Evolutionary conservation across 2,113 vertebrate species (phyloP).

Genomic region (Pardalotus punctatus): DNA sequence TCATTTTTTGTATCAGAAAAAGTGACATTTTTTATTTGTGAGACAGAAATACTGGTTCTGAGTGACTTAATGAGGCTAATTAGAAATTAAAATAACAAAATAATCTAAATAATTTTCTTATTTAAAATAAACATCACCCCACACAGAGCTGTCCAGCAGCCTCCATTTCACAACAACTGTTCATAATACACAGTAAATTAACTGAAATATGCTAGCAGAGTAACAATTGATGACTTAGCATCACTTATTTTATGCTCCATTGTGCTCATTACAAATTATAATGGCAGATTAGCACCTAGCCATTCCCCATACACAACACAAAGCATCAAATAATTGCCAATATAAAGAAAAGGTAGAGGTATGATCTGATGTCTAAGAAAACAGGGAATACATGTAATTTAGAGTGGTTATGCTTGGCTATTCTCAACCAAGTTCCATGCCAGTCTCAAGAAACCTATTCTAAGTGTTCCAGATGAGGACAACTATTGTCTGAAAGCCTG

Average conservation of each 20-base stretch:
- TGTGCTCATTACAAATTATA: background rate
- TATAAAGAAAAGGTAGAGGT: background rate
- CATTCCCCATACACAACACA: background rate
- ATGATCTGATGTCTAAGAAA: background rate
- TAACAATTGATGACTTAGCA: background rate
- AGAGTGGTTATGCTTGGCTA: background rate
- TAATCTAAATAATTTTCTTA: background rate
- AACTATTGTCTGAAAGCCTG: background rate
- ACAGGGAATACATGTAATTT: background rate
- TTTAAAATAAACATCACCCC: background rate
- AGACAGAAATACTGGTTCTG: background rate
- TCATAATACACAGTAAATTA: background rate
- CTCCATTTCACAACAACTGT: background rate
- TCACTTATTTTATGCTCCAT: background rate
- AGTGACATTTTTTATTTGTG: background rate
- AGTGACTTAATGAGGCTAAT: background rate
- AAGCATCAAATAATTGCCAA: background rate
- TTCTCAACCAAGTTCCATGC: background rate
- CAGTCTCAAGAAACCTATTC: background rate
- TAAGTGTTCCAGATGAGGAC: background rate
- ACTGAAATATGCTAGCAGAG: background rate
- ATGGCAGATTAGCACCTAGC: background rate
- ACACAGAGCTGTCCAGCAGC: background rate
- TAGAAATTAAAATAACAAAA: background rate
- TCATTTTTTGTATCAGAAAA: background rate